Evolutionary conservation across 2,797 vertebrate species (phyloP), one percentile per base, ranked within the genome.

Genomic region (Sternarchorhynchus goeldii): DNA sequence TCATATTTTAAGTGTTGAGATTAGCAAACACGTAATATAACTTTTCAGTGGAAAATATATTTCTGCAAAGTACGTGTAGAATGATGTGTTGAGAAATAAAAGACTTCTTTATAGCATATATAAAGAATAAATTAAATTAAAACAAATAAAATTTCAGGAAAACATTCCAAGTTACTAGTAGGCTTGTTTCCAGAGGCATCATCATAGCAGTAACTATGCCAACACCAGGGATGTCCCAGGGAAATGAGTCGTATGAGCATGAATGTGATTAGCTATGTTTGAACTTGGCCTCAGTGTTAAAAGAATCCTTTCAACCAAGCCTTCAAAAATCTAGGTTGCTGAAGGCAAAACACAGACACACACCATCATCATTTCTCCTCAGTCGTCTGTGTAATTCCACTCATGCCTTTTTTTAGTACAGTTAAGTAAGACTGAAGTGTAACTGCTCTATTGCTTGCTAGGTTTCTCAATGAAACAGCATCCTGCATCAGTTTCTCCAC

Each of bases 401-500:
- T 31, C 21, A 20, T 2, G 5, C 7, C 41, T 25, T 25, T 32
- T 14, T 41, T 55, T 31, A 29, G 55, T 56, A 18, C 5, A 4
- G 6, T 50, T 50, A 1, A 6, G 16, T 25, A 16, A 25, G 55
- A 31, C 10, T 75, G 21, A 69, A 36, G 18, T 78, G 75, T 53
- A 10, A 17, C 58, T 18, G 21, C 62, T 64, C 12, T 14, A 31
- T 57, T 63, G 36, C 20, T 53, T 25, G 56, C 77, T 62, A 59
- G 14, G 17, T 39, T 39, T 58, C 18, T 67, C 81, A 71, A 57
- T 25, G 50, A 57, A 34, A 57, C 17, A 76, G 73, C 21, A 41
- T 36, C 34, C 34, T 75, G 29, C 71, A 65, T 74, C 64, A n/a
- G 14, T 64, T 29, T 53, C 45, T 76, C 66, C 10, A 29, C 10